Conservation (phyloP, 2,113 vertebrate species). For the Corydoras maculifer region DNA sequence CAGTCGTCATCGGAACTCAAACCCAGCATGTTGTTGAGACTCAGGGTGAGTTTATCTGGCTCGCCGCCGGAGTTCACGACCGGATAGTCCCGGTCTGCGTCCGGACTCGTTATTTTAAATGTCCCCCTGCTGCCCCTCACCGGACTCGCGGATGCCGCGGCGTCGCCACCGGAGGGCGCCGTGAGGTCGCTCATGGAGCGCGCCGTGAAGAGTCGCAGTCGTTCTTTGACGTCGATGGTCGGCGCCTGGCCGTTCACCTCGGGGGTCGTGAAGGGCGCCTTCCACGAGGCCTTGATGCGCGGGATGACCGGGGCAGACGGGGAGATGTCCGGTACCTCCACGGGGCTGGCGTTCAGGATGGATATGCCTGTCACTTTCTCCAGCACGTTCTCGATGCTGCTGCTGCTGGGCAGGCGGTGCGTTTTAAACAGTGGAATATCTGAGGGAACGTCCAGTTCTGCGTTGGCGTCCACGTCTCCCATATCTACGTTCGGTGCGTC, state of each 20-base stretch:
- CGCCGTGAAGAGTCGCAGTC: conserved; percentile 48
- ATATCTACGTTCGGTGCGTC: conserved; percentile 27
- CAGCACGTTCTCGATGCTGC: conserved; percentile 26
- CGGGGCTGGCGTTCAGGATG: conserved; percentile 8
- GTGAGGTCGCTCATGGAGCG: conserved; percentile 3
- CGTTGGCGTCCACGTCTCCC: conserved; percentile 25
- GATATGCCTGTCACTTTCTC: conserved; percentile 11
- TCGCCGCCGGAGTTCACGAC: conserved; percentile 20
- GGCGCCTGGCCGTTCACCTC: conserved; percentile 13
- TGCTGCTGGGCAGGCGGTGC: conserved; percentile 52
- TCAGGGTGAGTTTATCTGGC: conserved; percentile 48
- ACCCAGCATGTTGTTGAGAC: conserved; percentile 66
- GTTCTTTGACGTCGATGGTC: conserved; percentile 54
- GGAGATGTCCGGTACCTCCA: not conserved
- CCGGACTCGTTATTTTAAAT: conserved; percentile 57
- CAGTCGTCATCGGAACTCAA: conserved; percentile 35
- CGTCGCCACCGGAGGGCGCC: not conserved
- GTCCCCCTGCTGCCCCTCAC: conserved; percentile 50
- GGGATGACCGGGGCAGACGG: not conserved
- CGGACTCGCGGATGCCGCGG: conserved; percentile 24
- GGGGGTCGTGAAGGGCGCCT: not conserved
- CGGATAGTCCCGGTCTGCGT: conserved; percentile 30
- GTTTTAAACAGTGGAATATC: conserved; percentile 55
- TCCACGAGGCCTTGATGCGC: conserved; percentile 39
- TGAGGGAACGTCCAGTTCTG: conserved; percentile 14